Conservation (phyloP, 2,113 vertebrate genomes). For the Lagopus leucura region DNA sequence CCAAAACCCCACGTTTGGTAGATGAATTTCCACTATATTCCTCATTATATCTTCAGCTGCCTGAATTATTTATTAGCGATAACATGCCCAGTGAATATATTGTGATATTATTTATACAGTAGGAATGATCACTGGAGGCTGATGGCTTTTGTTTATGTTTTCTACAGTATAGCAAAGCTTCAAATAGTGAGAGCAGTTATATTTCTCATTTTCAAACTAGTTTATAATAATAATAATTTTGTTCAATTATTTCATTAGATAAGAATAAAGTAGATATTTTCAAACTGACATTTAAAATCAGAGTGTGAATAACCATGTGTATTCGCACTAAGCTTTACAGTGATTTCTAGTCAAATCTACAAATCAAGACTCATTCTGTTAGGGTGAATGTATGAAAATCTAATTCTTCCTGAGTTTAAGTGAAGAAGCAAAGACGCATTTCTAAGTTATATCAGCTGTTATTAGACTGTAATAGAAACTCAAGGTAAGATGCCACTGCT, state of each 20-base stretch:
- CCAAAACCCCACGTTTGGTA: neutral
- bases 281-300: neutral
- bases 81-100: constrained; percentile 17
- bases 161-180: neutral
- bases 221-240: neutral
- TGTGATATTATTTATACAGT: constrained; percentile 1
- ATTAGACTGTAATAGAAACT: neutral
- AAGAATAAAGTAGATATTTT: neutral
- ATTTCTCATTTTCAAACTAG: neutral
- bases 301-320: neutral
- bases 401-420: neutral
- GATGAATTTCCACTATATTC: neutral
- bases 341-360: neutral
- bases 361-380: neutral
- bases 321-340: neutral
- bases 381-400: neutral
- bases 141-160: neutral
- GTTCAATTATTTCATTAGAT: neutral
- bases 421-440: neutral
- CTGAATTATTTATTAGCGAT: constrained; percentile 31
- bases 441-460: neutral
- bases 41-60: neutral
- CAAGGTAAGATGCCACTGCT: neutral
- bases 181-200: neutral
- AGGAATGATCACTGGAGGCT: neutral